Base-by-base conservation (phyloP, 2,888 invertebrate genomes). In the Leptinotarsa tumamoca region DNA sequence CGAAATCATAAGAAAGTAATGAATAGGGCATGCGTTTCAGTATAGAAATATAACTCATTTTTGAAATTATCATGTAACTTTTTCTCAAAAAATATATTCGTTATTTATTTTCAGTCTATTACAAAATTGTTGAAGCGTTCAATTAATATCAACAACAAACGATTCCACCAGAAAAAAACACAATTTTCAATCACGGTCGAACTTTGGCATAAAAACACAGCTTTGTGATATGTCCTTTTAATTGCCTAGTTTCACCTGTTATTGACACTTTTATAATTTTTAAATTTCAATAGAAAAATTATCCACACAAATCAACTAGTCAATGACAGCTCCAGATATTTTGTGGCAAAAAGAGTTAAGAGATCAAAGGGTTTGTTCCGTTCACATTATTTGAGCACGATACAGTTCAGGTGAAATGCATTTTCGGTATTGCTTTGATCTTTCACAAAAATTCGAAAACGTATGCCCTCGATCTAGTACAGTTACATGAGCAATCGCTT, bases 401-500 rank as follows among this genome's bases (percentile, higher is more conserved):
- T 58, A 58, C 21, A 58, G 58, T 27, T 58, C 21, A 1, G 23
- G 23, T 52, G 17, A 58, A 58, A 58, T 58, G 14, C 13, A 58
- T 58, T 58, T 58, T 58, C 58, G 23, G 21, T 15, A 27, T 58
- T 21, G 58, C 58, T 58, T 58, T 58, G 58, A 58, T 58, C 58
- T 58, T 23, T 23, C 4, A 58, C 3, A 27, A 21, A 23, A 58
- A 58, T 58, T 58, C 27, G 14, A 23, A 58, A 58, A 58, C 23
- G 23, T 15, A 58, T 58, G 58, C 58, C 58, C 58, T 58, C 58
- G 58, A 58, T 23, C 58, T 21, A 23, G 58, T 58, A 14, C 7
- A 56, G 18, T 17, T 18, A 56, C 17, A 56, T 21, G 21, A 10
- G 15, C 14, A 15, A 58, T 23, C 15, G 58, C 23, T 58, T 58